Evolutionary conservation across 1,140 invertebrate genomes (phyloP).

Genomic region (Batillaria attramentaria): DNA sequence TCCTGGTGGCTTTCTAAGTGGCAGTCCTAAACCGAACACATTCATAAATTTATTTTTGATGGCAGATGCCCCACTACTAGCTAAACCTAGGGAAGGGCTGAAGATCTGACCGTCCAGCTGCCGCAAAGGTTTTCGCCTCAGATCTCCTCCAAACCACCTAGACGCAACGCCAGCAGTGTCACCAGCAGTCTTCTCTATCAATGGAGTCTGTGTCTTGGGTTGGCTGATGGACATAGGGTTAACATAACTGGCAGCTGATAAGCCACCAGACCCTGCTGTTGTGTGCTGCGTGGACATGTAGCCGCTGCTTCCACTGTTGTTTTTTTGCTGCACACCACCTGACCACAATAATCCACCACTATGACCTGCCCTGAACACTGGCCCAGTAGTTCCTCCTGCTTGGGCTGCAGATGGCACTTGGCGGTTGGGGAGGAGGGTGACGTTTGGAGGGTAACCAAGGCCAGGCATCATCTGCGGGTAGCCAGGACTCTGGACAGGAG

Average conservation of each 20-base stretch:
- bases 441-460: slow-evolving; percentile 41
- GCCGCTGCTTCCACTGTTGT: slow-evolving; percentile 2
- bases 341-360: slow-evolving; percentile 2
- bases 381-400: slow-evolving; percentile 18
- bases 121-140: slow-evolving; percentile 55
- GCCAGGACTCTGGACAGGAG: neutral
- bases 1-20: slow-evolving; percentile 54
- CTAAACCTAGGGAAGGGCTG: slow-evolving; percentile 19
- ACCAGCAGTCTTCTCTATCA: no score
- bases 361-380: slow-evolving; percentile 1
- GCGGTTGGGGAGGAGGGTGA: slow-evolving; percentile 38
- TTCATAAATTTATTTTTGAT: slow-evolving; percentile 58
- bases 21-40: slow-evolving; percentile 51
- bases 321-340: slow-evolving; percentile 18
- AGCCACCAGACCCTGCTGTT: neutral
- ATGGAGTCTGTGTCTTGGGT: neutral
- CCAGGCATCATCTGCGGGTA: slow-evolving; percentile 10
- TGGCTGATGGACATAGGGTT: neutral
- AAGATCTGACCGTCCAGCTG: slow-evolving; percentile 15
- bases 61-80: slow-evolving; percentile 29
- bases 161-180: neutral
- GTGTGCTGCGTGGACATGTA: neutral
- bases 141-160: slow-evolving; percentile 48
- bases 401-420: slow-evolving; percentile 22
- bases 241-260: neutral